A percentile compares a stretch with the other conserved stretches of the same genome.
phyloP scores from a whole-genome alignment of 2,113 vertebrate genomes.

The Eonycteris spelaea region DNA sequence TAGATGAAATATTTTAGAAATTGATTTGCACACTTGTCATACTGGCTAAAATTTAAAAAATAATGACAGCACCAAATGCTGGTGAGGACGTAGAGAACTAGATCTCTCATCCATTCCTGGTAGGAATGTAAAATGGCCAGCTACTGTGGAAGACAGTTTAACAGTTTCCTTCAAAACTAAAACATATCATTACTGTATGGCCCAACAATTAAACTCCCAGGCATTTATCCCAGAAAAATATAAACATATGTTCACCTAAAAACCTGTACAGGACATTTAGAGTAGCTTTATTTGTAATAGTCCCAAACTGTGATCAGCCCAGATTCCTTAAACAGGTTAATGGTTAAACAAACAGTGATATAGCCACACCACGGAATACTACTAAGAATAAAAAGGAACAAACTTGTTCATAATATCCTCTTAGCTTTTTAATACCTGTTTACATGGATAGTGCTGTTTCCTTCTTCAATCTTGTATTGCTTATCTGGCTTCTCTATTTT shows the following conservation, averaged over 20 bases:
- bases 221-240: neutral
- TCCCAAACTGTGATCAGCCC: neutral
- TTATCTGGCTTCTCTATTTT: neutral
- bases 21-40: neutral
- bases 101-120: neutral
- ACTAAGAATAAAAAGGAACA: neutral
- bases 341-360: neutral
- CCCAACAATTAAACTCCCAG: neutral
- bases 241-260: neutral
- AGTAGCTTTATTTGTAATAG: neutral
- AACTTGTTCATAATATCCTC: neutral
- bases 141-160: neutral
- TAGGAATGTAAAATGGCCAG: neutral
- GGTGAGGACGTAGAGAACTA: neutral
- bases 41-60: neutral
- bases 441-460: neutral
- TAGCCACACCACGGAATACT: neutral
- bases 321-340: neutral
- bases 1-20: neutral
- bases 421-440: neutral
- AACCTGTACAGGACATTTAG: neutral
- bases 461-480: neutral
- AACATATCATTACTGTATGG: neutral
- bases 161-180: neutral
- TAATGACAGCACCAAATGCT: neutral